Evolutionary conservation across 2,797 vertebrate genomes (phyloP).

Genomic region (Melanotaenia nigrans): DNA sequence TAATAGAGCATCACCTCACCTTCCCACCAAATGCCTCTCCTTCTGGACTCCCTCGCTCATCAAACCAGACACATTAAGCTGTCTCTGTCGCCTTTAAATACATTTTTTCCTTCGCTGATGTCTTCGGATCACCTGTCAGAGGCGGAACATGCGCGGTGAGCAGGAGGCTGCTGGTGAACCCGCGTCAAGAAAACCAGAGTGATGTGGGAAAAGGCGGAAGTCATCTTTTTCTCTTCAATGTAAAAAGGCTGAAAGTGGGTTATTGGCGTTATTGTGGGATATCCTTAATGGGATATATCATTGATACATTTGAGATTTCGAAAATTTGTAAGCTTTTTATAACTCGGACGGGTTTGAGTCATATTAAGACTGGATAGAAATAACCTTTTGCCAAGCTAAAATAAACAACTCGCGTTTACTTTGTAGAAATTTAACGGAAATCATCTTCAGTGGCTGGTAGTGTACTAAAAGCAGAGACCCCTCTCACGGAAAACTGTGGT

Average conservation of each 20-base stretch:
- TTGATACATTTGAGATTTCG: not conserved
- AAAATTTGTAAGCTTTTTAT: not conserved
- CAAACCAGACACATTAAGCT: constrained; percentile 1
- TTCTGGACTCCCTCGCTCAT: not conserved
- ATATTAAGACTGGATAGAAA: not conserved
- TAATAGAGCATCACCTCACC: not conserved
- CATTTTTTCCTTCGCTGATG: constrained; percentile 64
- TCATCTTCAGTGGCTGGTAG: not conserved
- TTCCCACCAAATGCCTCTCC: not conserved
- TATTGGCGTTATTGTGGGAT: not conserved
- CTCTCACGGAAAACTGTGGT: constrained; percentile 67
- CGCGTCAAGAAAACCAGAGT: constrained; percentile 18
- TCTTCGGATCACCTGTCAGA: constrained; percentile 80
- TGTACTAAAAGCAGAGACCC: constrained; percentile 58
- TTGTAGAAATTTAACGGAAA: constrained; percentile 57
- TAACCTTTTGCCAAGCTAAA: not conserved
- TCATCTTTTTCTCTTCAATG: not conserved
- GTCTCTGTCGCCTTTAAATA: constrained; percentile 79
- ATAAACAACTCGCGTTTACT: constrained; percentile 46
- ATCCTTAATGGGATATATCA: not conserved
- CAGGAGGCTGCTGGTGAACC: constrained; percentile 30
- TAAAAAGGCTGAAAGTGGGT: constrained; percentile 37
- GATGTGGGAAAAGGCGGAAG: constrained; percentile 22
- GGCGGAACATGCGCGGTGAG: constrained; percentile 84
- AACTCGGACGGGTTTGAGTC: too few species aligned